These are phyloP conservation scores for Zeuzera pyrina DNA, from an alignment of 2,888 invertebrate species.

Conservation along the genomic window DNA sequence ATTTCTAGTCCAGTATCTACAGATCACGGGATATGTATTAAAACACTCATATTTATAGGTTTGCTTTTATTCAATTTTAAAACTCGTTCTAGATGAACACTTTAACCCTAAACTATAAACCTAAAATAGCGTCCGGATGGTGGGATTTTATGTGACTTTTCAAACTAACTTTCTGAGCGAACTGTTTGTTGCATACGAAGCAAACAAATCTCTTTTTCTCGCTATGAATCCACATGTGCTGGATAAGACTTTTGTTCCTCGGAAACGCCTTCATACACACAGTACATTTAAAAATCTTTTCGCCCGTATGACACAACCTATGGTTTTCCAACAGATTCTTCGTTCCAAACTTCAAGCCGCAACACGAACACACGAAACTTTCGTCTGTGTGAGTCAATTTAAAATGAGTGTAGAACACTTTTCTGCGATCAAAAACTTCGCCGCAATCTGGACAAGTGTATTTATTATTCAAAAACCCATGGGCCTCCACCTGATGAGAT, in stretches of 20 bases:
- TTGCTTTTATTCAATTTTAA: neutral
- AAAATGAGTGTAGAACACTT: slow-evolving; percentile 45
- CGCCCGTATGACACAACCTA: slow-evolving; percentile 58
- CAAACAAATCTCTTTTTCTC: slow-evolving; percentile 47
- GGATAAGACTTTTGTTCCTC: slow-evolving; percentile 52
- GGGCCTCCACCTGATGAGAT: slow-evolving; percentile 35
- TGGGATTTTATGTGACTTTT: slow-evolving; percentile 36
- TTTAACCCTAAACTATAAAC: neutral
- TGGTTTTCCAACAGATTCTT: slow-evolving; percentile 47
- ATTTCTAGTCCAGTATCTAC: neutral
- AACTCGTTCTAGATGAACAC: neutral
- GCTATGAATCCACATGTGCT: slow-evolving; percentile 57
- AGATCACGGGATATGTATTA: no score
- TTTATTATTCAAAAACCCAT: slow-evolving; percentile 28
- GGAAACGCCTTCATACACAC: slow-evolving; percentile 64
- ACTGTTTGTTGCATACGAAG: slow-evolving; percentile 43
- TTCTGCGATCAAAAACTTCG: slow-evolving; percentile 31
- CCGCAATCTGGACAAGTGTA: slow-evolving; percentile 49
- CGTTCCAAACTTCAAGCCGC: slow-evolving; percentile 39
- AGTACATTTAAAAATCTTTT: slow-evolving; percentile 52
- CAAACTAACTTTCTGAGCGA: slow-evolving; percentile 52
- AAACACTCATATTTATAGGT: no score
- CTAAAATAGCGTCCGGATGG: slow-evolving; percentile 6
- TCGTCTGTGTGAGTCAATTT: slow-evolving; percentile 43
- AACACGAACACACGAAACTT: slow-evolving; percentile 37